phyloP scores from a whole-genome alignment of 2,888 invertebrate genomes.

The Pseudeuparius sepicola region DNA sequence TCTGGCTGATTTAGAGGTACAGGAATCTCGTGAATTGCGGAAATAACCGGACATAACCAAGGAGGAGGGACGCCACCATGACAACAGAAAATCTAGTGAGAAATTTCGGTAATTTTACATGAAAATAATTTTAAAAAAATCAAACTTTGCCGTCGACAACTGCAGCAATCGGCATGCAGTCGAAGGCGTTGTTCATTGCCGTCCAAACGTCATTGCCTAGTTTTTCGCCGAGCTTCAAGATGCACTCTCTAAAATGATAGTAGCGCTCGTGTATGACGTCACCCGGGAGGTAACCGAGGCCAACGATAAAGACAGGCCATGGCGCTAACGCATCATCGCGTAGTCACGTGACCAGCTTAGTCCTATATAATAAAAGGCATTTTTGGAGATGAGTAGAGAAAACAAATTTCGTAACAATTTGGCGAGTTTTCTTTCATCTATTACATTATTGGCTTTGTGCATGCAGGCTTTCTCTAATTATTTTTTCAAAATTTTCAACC shows the following conservation, averaged over 20 bases:
- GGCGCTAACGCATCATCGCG: no score
- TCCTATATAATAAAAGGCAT: no score
- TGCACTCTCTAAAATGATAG: conserved; percentile 58
- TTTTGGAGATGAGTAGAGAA: neutral
- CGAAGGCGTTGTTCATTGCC: conserved; percentile 59
- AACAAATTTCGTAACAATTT: no score
- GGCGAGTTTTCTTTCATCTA: no score
- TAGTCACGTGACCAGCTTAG: no score
- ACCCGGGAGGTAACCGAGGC: no score
- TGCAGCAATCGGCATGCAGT: conserved; percentile 62
- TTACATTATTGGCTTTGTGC: no score
- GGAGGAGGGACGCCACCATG: conserved; percentile 72
- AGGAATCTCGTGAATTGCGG: conserved; percentile 56
- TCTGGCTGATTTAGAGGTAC: conserved; percentile 55
- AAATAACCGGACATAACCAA: conserved; percentile 51
- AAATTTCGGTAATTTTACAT: no score
- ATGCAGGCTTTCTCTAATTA: no score
- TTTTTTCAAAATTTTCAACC: no score
- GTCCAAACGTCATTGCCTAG: conserved; percentile 58
- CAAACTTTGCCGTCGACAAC: conserved; percentile 58
- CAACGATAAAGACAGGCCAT: no score
- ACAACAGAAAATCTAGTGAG: conserved; percentile 58
- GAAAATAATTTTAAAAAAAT: neutral
- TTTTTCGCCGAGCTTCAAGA: conserved; percentile 54
- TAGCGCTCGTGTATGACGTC: neutral